Percentiles rank a stretch among this genome's conserved stretches.
Evolutionary conservation across 2,888 invertebrate genomes (phyloP).

Genomic region (Anaspis maculata): DNA sequence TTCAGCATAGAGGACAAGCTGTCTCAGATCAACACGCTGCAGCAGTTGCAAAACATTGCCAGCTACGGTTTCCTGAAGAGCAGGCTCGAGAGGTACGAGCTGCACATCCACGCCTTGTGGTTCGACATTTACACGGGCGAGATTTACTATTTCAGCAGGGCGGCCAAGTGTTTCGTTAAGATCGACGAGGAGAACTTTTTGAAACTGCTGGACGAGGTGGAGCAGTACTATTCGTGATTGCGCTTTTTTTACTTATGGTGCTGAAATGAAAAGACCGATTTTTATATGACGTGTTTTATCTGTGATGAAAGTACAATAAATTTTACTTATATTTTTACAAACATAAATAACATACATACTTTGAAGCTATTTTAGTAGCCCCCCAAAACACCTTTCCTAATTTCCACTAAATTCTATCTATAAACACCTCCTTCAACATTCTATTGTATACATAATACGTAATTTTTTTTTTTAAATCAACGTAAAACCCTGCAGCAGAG

Average conservation of each 20-base stretch:
- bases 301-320: neutral
- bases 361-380: too few relatives aligned
- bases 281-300: too few relatives aligned
- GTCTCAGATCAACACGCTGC: slow-evolving; percentile 89
- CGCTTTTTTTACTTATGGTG: neutral
- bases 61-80: slow-evolving; percentile 85
- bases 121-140: slow-evolving; percentile 96
- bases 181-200: slow-evolving; percentile 78
- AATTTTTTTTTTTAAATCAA: too few relatives aligned
- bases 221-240: slow-evolving; percentile 65
- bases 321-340: too few relatives aligned
- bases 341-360: too few relatives aligned
- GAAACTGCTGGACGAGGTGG: slow-evolving; percentile 65
- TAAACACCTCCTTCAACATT: too few relatives aligned
- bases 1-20: slow-evolving; percentile 86
- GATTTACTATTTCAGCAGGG: slow-evolving; percentile 88
- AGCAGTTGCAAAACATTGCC: slow-evolving; percentile 87
- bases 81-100: slow-evolving; percentile 68
- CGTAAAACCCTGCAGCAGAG: too few relatives aligned
- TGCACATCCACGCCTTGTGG: slow-evolving; percentile 92
- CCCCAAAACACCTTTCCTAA: too few relatives aligned
- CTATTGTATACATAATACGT: too few relatives aligned
- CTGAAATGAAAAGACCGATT: neutral
- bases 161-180: slow-evolving; percentile 74
- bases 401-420: too few relatives aligned